Evolutionary conservation across 2,888 invertebrate genomes (phyloP), one percentile per base, ranked within the genome.

Genomic region (Coronaproctus castanopsis): DNA sequence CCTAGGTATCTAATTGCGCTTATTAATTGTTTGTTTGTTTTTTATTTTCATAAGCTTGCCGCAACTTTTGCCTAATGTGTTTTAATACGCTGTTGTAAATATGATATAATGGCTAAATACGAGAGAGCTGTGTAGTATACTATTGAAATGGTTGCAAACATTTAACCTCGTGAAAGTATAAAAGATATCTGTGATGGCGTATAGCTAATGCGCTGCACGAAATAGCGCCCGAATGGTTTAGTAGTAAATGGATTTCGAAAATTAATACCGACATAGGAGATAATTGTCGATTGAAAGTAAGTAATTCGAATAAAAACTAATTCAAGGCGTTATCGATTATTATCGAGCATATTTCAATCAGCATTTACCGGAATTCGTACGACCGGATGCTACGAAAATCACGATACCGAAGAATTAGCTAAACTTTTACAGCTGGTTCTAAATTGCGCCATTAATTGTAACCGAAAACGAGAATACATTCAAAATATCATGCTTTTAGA

Each of bases 381-480:
- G 85, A 68, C 92, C 92, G 3, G 92, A 95, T 78, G 85, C 90
- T 57, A 78, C 79, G 66, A 85, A 85, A 70, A 86, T 89, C 67
- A 80, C 59, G 86, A 93, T 71, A 74, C 79, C 49, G 75, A 78
- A n/a, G 91, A 96, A 72, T 73, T 93, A 66, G 87, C 87, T 57
- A 80, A 90, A 59, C 73, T 96, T 57, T 72, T 96, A 63, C 90
- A 95, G 73, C 76, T 96, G 65, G 83, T 96, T 60, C 77, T 96
- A 61, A 93, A 89, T 59, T 93, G 93, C 78, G 95, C 96, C 61
- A 88, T 96, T 36, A 92, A 95, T 73, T 95, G 95, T 71, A 81
- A 84, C 58, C 81, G 84, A 66, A 93, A 95, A 71, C 61, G 65
- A 68, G 85, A 87, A 66, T 92, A 93, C 69, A 93, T 96, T 63